These are phyloP conservation scores for Drosophila gunungcola DNA, from an alignment of 1,140 invertebrate genomes.

Conservation along the genomic window DNA sequence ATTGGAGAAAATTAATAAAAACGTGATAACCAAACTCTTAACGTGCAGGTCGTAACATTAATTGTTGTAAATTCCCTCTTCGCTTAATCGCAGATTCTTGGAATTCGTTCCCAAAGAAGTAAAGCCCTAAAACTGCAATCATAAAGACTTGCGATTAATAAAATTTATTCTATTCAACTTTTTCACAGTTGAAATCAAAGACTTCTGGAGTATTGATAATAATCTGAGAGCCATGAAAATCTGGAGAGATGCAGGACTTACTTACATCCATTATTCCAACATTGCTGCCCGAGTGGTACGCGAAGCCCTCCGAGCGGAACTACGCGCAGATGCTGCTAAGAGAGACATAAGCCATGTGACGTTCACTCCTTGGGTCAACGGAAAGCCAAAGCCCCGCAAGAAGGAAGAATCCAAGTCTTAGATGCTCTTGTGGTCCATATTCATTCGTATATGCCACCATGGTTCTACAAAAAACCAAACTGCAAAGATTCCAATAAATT, in stretches of 20 bases:
- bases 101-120: neutral
- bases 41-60: too few species aligned
- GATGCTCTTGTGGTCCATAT: neutral
- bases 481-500: neutral
- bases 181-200: neutral
- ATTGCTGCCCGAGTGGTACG: slow-evolving; percentile 6
- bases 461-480: too few species aligned
- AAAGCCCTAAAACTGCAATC: neutral
- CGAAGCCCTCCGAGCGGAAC: neutral
- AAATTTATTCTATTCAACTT: too few species aligned
- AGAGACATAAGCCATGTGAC: slow-evolving; percentile 1
- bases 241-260: slow-evolving; percentile 7
- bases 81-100: neutral
- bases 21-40: too few species aligned
- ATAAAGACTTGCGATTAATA: too few species aligned
- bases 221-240: neutral
- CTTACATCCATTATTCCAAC: slow-evolving; percentile 8
- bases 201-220: neutral
- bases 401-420: neutral
- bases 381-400: neutral
- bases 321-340: neutral
- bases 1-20: too few species aligned
- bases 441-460: neutral
- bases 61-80: too few species aligned
- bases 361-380: slow-evolving; percentile 4